These are phyloP conservation scores for Meloe dianella DNA, from an alignment of 2,888 invertebrate species.

Conservation along the genomic window DNA sequence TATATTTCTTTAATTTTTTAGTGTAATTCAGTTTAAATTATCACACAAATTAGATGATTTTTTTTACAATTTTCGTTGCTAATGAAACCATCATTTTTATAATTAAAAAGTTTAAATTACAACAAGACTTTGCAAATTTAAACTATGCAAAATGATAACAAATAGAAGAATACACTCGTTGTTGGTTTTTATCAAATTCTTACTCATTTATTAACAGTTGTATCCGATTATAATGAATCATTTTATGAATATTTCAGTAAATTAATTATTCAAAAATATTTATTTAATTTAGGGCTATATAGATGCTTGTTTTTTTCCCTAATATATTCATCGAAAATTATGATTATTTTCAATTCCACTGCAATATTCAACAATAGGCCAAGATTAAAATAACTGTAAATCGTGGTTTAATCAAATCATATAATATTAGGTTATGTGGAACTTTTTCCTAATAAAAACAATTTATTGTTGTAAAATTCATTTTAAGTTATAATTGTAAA, in stretches of 20 bases:
- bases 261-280: not conserved
- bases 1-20: too few species aligned
- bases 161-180: not conserved
- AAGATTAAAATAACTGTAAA: slow-evolving; percentile 10
- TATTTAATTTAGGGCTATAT: not conserved
- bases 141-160: not conserved
- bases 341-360: not conserved
- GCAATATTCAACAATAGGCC: not conserved
- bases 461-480: not conserved
- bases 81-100: too few species aligned
- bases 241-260: not conserved
- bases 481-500: not conserved
- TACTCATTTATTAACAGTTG: not conserved
- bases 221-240: not conserved
- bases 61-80: too few species aligned
- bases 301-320: not conserved
- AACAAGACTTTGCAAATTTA: too few species aligned
- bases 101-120: too few species aligned
- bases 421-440: slow-evolving; percentile 3
- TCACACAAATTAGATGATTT: too few species aligned
- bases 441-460: not conserved
- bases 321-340: too few species aligned
- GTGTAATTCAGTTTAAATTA: too few species aligned
- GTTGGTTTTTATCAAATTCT: not conserved
- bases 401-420: not conserved